A percentile compares a stretch with the other conserved stretches of the same genome.
phyloP scores from a whole-genome alignment of 2,888 invertebrate species.

The Drosophila longiperda region DNA sequence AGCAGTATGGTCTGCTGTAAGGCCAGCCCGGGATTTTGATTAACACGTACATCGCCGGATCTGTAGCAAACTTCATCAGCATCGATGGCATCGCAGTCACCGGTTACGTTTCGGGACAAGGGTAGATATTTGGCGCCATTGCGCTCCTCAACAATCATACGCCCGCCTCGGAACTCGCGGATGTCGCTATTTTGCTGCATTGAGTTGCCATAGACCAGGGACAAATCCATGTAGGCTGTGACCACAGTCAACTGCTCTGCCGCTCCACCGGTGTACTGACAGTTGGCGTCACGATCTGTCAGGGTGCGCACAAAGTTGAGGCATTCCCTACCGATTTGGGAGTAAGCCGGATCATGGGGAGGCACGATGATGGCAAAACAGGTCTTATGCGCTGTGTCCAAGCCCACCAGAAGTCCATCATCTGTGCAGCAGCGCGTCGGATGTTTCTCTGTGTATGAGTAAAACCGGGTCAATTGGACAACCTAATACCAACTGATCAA shows the following conservation, averaged over 20 bases:
- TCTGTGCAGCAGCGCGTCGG: constrained; percentile 88
- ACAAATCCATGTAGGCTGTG: constrained; percentile 88
- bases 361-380: constrained; percentile 87
- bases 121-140: constrained; percentile 90
- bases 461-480: not conserved
- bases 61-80: constrained; percentile 90
- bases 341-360: constrained; percentile 87
- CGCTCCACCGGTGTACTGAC: constrained; percentile 86
- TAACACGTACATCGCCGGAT: constrained; percentile 87
- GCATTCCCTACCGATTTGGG: constrained; percentile 87
- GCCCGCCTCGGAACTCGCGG: constrained; percentile 89
- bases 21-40: constrained; percentile 85
- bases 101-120: constrained; percentile 88
- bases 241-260: constrained; percentile 88
- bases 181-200: constrained; percentile 88
- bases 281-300: constrained; percentile 88
- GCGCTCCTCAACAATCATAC: constrained; percentile 87
- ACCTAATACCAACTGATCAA: not conserved
- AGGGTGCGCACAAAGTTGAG: constrained; percentile 89
- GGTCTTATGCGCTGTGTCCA: constrained; percentile 84
- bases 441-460: constrained; percentile 85
- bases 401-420: constrained; percentile 86
- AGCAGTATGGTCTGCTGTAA: constrained; percentile 85
- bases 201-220: constrained; percentile 92
- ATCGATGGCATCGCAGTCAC: constrained; percentile 89